These are phyloP conservation scores for Amphiprion clarkii DNA, from an alignment of 2,797 vertebrate species.

Conservation along the genomic window DNA sequence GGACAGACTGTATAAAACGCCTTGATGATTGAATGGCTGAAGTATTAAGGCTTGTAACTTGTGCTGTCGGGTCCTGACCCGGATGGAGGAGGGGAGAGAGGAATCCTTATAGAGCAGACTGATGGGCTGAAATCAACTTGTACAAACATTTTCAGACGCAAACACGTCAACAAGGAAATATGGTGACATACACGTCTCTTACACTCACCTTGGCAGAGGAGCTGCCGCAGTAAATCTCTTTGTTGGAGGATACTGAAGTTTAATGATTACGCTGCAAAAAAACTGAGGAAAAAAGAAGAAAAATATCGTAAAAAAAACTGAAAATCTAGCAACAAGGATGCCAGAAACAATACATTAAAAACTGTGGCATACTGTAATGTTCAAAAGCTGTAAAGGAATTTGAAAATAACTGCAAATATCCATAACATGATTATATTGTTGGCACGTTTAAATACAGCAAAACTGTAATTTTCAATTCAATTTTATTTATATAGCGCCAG, in stretches of 20 bases:
- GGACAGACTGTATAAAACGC: constrained; percentile 79
- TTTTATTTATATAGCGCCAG: too few species aligned
- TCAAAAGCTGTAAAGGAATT: too few species aligned
- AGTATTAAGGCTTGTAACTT: constrained; percentile 84
- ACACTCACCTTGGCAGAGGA: constrained; percentile 50
- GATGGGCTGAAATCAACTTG: constrained; percentile 42
- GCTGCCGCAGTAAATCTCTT: constrained; percentile 62
- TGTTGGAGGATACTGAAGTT: constrained; percentile 69
- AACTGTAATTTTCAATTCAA: too few species aligned
- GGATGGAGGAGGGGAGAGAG: constrained; percentile 32
- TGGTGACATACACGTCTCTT: constrained; percentile 14
- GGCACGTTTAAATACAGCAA: too few species aligned
- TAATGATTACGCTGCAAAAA: constrained; percentile 62
- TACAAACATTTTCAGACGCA: constrained; percentile 7
- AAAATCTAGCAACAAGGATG: too few species aligned
- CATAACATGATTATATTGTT: too few species aligned
- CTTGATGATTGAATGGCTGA: constrained; percentile 86
- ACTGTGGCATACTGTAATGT: too few species aligned
- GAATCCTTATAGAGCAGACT: constrained; percentile 45
- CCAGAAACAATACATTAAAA: too few species aligned
- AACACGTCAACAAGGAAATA: constrained; percentile 34
- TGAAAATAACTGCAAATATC: too few species aligned
- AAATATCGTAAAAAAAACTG: too few species aligned
- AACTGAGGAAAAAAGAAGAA: too few species aligned
- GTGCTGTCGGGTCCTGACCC: constrained; percentile 68